Evolutionary conservation across 2,113 vertebrate species (phyloP).

Genomic region (Phylloscopus whistleri): DNA sequence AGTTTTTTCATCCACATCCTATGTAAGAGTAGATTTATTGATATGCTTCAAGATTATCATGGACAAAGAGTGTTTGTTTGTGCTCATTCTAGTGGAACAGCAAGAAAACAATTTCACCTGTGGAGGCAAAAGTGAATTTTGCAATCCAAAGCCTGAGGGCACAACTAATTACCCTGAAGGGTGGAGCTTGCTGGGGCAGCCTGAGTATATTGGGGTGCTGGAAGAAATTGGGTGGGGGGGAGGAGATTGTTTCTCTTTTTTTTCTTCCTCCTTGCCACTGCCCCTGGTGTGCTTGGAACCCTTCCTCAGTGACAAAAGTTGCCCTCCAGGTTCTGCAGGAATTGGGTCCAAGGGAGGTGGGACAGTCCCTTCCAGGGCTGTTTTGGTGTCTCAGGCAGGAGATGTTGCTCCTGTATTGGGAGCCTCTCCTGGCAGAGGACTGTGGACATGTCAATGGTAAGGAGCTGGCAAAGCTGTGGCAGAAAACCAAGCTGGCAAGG

Average conservation of each 20-base stretch:
- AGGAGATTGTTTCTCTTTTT: not conserved
- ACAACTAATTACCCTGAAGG: not conserved
- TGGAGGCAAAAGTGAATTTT: not conserved
- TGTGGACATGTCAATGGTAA: not conserved
- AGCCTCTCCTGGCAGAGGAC: not conserved
- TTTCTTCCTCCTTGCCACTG: not conserved
- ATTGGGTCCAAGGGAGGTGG: too few species aligned
- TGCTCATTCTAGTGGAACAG: not conserved
- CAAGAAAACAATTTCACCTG: not conserved
- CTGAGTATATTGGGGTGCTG: not conserved
- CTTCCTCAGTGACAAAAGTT: not conserved
- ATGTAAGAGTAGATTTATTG: not conserved
- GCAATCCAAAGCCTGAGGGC: not conserved
- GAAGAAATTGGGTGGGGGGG: rapidly evolving
- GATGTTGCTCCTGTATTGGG: not conserved
- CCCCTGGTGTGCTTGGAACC: not conserved
- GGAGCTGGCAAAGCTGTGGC: not conserved
- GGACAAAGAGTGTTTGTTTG: not conserved
- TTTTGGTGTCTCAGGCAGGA: not conserved
- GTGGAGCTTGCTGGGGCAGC: not conserved
- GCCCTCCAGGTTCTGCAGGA: not conserved
- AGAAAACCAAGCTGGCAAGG: not conserved
- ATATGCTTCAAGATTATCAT: not conserved
- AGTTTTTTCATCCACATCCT: not conserved
- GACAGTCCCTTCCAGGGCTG: not conserved